Percentiles rank a stretch among this genome's conserved stretches.
Evolutionary conservation across 2,797 vertebrate species (phyloP).

Genomic region (Hoplostethus atlanticus): DNA sequence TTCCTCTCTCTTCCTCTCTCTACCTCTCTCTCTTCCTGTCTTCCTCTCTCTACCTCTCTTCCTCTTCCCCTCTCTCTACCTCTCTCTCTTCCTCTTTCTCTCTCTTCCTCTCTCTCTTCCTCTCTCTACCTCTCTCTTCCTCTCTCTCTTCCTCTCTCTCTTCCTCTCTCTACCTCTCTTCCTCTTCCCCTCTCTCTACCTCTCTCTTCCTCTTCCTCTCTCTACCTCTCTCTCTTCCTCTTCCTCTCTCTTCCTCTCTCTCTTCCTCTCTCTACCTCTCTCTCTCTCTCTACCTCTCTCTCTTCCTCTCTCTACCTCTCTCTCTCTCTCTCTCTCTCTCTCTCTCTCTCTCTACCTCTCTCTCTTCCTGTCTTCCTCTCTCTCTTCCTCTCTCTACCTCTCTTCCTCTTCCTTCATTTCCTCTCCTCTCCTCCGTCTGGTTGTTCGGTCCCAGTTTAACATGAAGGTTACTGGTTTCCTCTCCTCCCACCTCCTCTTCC

Average conservation of each 20-base stretch:
- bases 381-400: constrained; percentile 13
- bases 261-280: constrained; percentile 19
- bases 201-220: constrained; percentile 22
- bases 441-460: constrained; percentile 42
- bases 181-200: neutral
- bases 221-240: constrained; percentile 29
- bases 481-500: constrained; percentile 30
- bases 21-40: neutral
- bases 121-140: constrained; percentile 36
- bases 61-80: constrained; percentile 16
- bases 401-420: neutral
- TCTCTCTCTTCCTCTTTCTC: constrained; percentile 8
- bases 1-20: constrained; percentile 24
- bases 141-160: neutral
- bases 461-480: constrained; percentile 8
- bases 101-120: constrained; percentile 11
- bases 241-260: constrained; percentile 21
- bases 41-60: constrained; percentile 36
- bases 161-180: constrained; percentile 24
- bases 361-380: constrained; percentile 12
- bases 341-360: constrained; percentile 20
- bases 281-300: constrained; percentile 23
- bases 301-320: constrained; percentile 14
- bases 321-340: neutral
- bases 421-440: constrained; percentile 2